Percentiles rank a stretch among this genome's conserved stretches.
Conservation (phyloP, 2,797 vertebrate genomes). For the Botia almorhae region DNA sequence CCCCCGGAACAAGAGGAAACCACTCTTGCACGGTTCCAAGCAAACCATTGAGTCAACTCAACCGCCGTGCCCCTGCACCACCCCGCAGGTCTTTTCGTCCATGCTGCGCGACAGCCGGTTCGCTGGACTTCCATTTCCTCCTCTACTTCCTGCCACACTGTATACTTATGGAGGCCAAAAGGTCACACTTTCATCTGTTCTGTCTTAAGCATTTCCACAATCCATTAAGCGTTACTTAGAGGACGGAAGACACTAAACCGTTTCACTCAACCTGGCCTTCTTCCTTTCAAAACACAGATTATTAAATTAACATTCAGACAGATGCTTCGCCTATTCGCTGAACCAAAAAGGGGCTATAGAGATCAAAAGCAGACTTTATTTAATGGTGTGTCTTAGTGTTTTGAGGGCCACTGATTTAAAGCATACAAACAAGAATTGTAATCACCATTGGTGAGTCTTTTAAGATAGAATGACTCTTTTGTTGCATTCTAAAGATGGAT, state of each 20-base stretch:
- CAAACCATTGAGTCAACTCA: conserved; percentile 8
- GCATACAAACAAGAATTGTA: not conserved
- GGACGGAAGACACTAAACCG: conserved; percentile 52
- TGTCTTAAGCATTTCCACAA: conserved; percentile 74
- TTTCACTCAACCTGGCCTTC: conserved; percentile 72
- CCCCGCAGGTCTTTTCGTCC: conserved; percentile 16
- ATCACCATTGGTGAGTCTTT: not conserved
- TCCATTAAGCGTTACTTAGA: conserved; percentile 60
- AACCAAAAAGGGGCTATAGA: conserved; percentile 62
- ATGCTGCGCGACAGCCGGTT: not conserved
- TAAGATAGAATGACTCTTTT: not conserved
- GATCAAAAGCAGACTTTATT: conserved; percentile 65
- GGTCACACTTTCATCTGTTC: conserved; percentile 74
- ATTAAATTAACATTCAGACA: conserved; percentile 78
- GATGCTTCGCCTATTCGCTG: conserved; percentile 69
- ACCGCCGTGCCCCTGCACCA: not conserved
- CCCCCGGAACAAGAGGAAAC: not conserved
- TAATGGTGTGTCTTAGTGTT: not conserved
- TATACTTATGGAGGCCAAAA: conserved; percentile 54
- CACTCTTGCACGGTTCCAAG: conserved; percentile 26
- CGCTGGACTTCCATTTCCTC: conserved; percentile 43
- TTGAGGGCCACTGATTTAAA: not conserved
- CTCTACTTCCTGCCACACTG: conserved; percentile 37
- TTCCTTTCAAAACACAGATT: conserved; percentile 80
- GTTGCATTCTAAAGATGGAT: not conserved